Base-by-base conservation (phyloP, 2,888 invertebrate genomes). In the Lysandra bellargus region DNA sequence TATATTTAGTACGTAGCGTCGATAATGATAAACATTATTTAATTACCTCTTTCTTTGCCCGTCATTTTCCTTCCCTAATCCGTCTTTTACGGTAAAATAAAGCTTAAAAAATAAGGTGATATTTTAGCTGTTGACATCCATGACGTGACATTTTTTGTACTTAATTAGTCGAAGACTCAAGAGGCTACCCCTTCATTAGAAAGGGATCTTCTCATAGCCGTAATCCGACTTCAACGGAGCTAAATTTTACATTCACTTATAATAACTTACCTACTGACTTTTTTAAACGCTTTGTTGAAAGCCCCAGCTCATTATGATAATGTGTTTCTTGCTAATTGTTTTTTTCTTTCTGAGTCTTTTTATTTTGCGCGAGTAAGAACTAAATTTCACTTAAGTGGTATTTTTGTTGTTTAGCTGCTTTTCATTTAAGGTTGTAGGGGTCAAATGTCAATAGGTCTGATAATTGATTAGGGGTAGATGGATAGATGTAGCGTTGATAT, bases 81-180 rank as follows among this genome's bases (percentile, higher is more conserved):
- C 23, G 57, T 14, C 5, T 30, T 57, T 53, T 33, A 74, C 74
- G 74, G 75, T 61, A 79, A 64, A 79, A 75, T 61, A 64, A 79
- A 79, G 74, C 74, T 79, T 64, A 79, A 79, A 79, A 79, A 79
- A 75, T 61, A 61, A 75, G 61, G 74, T 75, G 79, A 79, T 75
- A 79, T 79, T 79, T 79, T 75, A 79, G 79, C 79, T 75, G 79
- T 75, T 79, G 79, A 78, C 78, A 81, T 81, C 80, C 77, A 80
- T 80, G 80, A 80, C 80, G 79, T 74, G 79, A 79, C 80, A 80
- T 80, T 80, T 80, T 79, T 80, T 79, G 78, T 80, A 80, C 69
- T 80, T 81, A 80, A 81, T 81, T 81, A 79, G 81, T 61, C 60
- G 72, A 78, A 79, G 80, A 79, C 80, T 81, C 81, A 79, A 80